phyloP scores from a whole-genome alignment of 2,113 vertebrate genomes.

The Paradoxurus hermaphroditus region DNA sequence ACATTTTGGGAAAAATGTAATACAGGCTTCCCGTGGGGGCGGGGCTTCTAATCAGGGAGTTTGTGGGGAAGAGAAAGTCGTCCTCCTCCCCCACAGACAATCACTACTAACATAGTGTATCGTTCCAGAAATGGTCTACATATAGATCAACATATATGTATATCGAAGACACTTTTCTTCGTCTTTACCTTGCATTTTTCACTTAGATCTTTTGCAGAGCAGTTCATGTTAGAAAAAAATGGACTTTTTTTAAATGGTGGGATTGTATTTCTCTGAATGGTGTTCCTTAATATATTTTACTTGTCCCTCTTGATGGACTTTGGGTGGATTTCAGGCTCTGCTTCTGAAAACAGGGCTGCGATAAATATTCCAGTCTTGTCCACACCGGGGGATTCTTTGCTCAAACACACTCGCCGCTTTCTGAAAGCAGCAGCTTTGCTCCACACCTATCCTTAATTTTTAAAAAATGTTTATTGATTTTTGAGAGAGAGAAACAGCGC shows the following conservation, averaged over 20 bases:
- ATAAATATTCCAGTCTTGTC: background rate
- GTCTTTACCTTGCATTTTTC: background rate
- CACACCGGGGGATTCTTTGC: background rate
- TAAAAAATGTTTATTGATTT: too few species aligned
- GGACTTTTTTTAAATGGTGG: background rate
- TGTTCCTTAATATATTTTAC: background rate
- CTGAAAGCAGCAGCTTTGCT: background rate
- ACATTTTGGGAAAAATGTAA: background rate
- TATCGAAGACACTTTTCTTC: background rate
- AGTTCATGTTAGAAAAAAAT: background rate
- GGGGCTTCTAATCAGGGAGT: background rate
- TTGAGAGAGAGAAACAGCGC: too few species aligned
- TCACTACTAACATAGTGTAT: background rate
- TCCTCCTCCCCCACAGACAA: background rate
- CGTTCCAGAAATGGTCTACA: background rate
- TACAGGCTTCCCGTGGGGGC: background rate
- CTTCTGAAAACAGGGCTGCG: background rate
- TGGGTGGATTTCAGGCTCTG: background rate
- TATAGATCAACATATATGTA: accelerated
- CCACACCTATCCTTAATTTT: slow-evolving; percentile 35
- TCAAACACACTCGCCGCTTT: background rate
- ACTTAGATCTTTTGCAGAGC: background rate
- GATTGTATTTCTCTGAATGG: background rate
- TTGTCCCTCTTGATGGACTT: background rate
- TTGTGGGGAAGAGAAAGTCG: background rate